These are phyloP conservation scores for Drosophila navojoa DNA, from an alignment of 1,140 invertebrate genomes.

Conservation along the genomic window DNA sequence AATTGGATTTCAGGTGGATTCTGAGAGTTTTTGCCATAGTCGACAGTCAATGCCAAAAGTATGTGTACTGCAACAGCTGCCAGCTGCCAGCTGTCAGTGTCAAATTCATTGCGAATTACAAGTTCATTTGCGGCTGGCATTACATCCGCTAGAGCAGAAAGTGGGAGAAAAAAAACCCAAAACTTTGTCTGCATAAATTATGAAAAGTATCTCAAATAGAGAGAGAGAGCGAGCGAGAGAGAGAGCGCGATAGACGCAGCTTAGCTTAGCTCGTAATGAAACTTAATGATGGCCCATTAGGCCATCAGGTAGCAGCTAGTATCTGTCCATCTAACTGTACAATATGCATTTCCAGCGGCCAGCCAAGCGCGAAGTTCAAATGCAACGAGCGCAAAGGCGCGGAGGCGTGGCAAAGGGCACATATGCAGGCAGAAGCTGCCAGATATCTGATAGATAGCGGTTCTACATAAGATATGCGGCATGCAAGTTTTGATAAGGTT, in stretches of 20 bases:
- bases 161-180: slow-evolving; percentile 4
- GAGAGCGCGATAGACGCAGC: neutral
- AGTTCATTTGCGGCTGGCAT: slow-evolving; percentile 76
- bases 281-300: slow-evolving; percentile 78
- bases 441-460: too few species aligned
- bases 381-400: slow-evolving; percentile 1
- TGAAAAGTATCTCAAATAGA: slow-evolving; percentile 13
- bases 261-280: slow-evolving; percentile 54
- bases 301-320: slow-evolving; percentile 20
- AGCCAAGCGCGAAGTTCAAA: slow-evolving; percentile 63
- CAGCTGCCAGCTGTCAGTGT: slow-evolving; percentile 69
- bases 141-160: slow-evolving; percentile 66
- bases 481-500: too few species aligned
- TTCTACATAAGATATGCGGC: too few species aligned
- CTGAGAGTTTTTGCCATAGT: neutral
- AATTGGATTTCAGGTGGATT: slow-evolving; percentile 16
- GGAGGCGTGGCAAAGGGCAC: neutral
- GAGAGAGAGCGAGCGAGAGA: too few species aligned
- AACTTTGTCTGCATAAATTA: slow-evolving; percentile 66
- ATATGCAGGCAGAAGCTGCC: too few species aligned
- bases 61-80: slow-evolving; percentile 18
- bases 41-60: slow-evolving; percentile 46
- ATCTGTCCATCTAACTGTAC: slow-evolving; percentile 42
- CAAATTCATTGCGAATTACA: slow-evolving; percentile 77
- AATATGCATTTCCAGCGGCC: slow-evolving; percentile 62